Evolutionary conservation across 2,113 vertebrate species (phyloP).

Genomic region (Tursiops truncatus): DNA sequence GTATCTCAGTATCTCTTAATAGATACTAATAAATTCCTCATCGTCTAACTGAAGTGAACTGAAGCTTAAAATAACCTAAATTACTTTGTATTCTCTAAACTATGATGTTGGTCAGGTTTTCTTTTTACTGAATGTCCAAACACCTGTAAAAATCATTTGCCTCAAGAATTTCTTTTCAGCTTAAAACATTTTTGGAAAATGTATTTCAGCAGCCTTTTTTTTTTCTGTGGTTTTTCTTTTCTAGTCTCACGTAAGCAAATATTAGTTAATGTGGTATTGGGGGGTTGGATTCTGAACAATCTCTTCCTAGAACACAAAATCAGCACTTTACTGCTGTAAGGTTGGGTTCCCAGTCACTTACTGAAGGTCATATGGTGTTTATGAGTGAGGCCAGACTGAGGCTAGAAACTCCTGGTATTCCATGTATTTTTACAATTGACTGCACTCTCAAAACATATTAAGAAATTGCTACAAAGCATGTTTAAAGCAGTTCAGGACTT

Average conservation of each 20-base stretch:
- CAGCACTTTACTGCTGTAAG: background rate
- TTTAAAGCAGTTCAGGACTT: slow-evolving; percentile 47
- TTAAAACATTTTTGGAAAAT: background rate
- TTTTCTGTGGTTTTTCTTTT: background rate
- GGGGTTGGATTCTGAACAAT: background rate
- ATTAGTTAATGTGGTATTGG: background rate
- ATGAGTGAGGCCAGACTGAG: background rate
- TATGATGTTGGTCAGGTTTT: background rate
- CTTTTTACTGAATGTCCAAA: background rate
- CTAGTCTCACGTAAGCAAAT: background rate
- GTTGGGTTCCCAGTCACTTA: background rate
- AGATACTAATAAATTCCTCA: background rate
- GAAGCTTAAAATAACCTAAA: background rate
- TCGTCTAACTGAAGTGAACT: background rate
- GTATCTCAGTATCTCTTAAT: background rate
- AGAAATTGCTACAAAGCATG: background rate
- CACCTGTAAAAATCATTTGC: background rate
- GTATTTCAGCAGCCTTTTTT: background rate
- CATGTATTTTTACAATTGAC: background rate
- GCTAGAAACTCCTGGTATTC: background rate
- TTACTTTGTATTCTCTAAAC: background rate
- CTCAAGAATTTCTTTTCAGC: background rate
- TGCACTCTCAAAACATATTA: background rate
- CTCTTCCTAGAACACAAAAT: slow-evolving; percentile 7
- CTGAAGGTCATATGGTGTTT: background rate